Evolutionary conservation across 2,888 invertebrate species (phyloP).

Genomic region (Orchesellides sinensis): DNA sequence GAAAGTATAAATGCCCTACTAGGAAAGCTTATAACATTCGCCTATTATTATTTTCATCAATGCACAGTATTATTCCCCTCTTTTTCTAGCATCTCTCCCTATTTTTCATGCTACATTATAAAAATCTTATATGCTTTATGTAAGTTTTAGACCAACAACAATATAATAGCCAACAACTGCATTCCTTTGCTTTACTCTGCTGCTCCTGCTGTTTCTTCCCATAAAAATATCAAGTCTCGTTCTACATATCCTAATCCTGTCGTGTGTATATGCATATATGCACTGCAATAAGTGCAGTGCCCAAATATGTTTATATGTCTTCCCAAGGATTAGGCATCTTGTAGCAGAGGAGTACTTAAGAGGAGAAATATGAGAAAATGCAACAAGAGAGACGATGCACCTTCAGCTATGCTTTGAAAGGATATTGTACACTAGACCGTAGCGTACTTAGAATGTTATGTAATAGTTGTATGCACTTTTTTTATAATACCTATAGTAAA

Average conservation of each 20-base stretch:
- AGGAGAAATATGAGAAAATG: neutral
- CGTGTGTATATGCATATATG: neutral
- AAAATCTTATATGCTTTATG: neutral
- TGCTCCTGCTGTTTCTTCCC: slow-evolving; percentile 31
- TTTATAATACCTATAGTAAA: neutral
- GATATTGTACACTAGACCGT: too few relatives aligned
- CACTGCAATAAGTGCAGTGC: neutral
- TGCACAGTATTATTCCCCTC: slow-evolving; percentile 31
- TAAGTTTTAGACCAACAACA: too few relatives aligned
- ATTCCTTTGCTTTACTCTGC: slow-evolving; percentile 55
- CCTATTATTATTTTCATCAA: slow-evolving; percentile 21
- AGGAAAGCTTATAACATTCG: neutral
- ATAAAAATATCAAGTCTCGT: slow-evolving; percentile 43
- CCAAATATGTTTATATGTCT: neutral
- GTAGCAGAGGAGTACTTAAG: neutral
- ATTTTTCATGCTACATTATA: neutral
- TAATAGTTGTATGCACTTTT: neutral
- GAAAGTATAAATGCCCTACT: neutral
- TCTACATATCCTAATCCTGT: neutral
- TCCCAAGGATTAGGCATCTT: neutral
- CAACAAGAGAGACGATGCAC: neutral
- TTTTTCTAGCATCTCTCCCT: neutral
- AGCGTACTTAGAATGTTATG: neutral
- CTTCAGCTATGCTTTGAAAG: neutral
- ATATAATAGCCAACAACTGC: slow-evolving; percentile 53